Evolutionary conservation across 2,797 vertebrate species (phyloP), one percentile per base, ranked within the genome.

Genomic region (Nasua narica): DNA sequence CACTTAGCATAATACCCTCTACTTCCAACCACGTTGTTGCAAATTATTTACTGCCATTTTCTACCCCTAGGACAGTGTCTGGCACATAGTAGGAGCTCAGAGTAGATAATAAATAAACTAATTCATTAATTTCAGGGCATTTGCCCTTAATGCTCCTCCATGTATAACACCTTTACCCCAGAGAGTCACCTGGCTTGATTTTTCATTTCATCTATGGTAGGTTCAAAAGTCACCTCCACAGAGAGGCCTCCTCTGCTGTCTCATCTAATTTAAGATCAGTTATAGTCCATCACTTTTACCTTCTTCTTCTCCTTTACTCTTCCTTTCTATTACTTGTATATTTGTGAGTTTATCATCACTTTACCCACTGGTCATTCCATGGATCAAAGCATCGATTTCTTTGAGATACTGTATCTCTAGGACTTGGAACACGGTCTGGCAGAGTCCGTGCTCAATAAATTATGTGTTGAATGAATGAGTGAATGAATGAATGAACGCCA

Each of bases 201-300:
- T 50, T 2, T 89, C 18, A 18, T 35, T 60, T 50, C 14, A 5
- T 76, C 79, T 69, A 62, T 87, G 50, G 37, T 72, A 48, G 43
- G 5, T 56, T 89, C 25, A 70, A 19, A 90, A 46, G 60, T 92
- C 32, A 70, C 27, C 29, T 87, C 56, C 11, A 29, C 9, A 40
- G 14, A 65, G 52, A 37, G 40, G 52, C 29, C 27, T 29, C 9
- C 23, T 27, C 58, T 76, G 37, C 2, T 0, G 2, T 13, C 14
- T 14, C 19, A 7, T 43, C 14, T 14, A 23, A 7, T 43, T 54
- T 25, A 14, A 54, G 70, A 43, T 19, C 19, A n/a, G 27, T 15
- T 5, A 7, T 40, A 4, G 18, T 23, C 16, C 13, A 3, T 23
- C 18, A 2, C 4, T 29, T 15, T 74, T 27, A 3, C 0, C 0